These are phyloP conservation scores for Chrysotoxum bicinctum DNA, from an alignment of 2,888 invertebrate genomes.

Conservation along the genomic window DNA sequence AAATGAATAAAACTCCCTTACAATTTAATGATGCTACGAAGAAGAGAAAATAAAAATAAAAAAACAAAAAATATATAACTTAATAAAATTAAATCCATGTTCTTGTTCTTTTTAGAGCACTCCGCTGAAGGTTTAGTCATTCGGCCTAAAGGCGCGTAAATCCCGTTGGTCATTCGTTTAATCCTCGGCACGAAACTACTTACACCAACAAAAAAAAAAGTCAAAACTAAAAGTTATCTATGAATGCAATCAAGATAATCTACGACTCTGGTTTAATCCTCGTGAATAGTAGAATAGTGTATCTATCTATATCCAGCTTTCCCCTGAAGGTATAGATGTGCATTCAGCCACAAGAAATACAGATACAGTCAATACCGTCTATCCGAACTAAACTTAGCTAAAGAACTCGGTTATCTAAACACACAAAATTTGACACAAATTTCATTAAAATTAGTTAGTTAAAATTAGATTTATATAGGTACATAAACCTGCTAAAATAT, in stretches of 20 bases:
- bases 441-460: too few species aligned
- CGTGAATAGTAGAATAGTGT: background rate
- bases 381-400: too few species aligned
- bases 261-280: constrained; percentile 62
- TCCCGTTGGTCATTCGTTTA: constrained; percentile 62
- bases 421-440: too few species aligned
- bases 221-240: constrained; percentile 52
- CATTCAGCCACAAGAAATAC: constrained; percentile 61
- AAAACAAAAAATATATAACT: background rate
- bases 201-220: background rate
- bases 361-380: constrained; percentile 17
- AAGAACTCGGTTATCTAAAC: too few species aligned
- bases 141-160: constrained; percentile 41
- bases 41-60: background rate
- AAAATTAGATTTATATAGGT: too few species aligned
- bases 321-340: background rate
- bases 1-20: background rate
- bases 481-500: too few species aligned
- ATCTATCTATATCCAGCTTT: background rate
- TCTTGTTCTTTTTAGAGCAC: background rate
- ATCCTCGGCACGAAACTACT: constrained; percentile 55
- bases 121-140: background rate
- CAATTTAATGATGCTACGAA: background rate
- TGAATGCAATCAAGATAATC: constrained; percentile 69
- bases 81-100: background rate